Evolutionary conservation across 1,140 invertebrate genomes (phyloP), one percentile per base, ranked within the genome.

Genomic region (Trichonephila clavata): DNA sequence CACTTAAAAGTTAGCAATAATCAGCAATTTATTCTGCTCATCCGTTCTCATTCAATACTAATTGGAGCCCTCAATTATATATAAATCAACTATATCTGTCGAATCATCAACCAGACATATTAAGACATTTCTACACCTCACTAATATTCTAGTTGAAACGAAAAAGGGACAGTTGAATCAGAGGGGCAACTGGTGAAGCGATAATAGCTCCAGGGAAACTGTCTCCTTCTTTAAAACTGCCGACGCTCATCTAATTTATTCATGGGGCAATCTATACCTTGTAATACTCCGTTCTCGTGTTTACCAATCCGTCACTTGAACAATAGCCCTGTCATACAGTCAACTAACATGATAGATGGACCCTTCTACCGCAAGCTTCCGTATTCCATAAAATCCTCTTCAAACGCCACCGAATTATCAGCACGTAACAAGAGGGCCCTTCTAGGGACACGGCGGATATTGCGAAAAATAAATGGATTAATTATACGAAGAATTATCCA

Each of bases 211-310:
- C 7, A 13, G 50, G 50, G 0, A 50, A 77, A 77, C 18, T 32
- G 71, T 18, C 27, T 39, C 18, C 71, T 77, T 77, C 21, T 21
- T 32, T 27, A 77, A 77, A 77, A 39, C 20, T 77, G 32, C 71
- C 27, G 71, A 77, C 71, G 71, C 71, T 77, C 32, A 39, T 77
- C 71, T 4, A 77, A 77, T 77, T 32, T 77, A 77, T 77, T 77
- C 71, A 77, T 32, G 6, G 71, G 71, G 27, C 27, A 32, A 18
- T 39, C 71, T 18, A 32, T 39, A 24, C 65, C 68, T 27, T 32
- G 27, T 39, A 77, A 16, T 18, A 39, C 71, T 18, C 16, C 27
- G 27, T 18, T 39, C 71, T 77, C 27, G 27, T 32, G 27, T 77
- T 77, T 77, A 18, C 24, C 71, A 77, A 77, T 20, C 16, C 71